Evolutionary conservation across 2,797 vertebrate genomes (phyloP), one percentile per base, ranked within the genome.

Genomic region (Enteromius argenteus): DNA sequence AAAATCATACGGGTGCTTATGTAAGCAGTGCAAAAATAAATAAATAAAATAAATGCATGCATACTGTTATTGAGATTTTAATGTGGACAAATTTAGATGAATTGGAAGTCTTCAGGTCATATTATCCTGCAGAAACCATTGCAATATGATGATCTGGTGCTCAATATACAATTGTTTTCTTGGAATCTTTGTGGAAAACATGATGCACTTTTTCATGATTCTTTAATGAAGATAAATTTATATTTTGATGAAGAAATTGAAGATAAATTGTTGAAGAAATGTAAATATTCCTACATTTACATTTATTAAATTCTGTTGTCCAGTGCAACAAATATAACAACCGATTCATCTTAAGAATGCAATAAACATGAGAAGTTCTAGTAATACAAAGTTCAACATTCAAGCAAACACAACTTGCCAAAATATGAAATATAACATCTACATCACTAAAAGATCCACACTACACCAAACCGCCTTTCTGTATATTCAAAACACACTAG

Each of bases 391-490:
- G 27, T 62, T 62, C 60, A 46, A 66, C 15, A 79, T 53, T 80
- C 3, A 42, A 69, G 6, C 14, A 80, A 80, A 56, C 5, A 14
- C n/a, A 67, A 44, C 60, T 23, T 3, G 8, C 37, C 32, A 19
- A 72, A 9, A 72, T 15, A 51, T 62, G 53, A 62, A 46, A 62
- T 10, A 64, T 62, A 46, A 49, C 23, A 60, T 73, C 8, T 10
- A 79, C n/a, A 77, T 23, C 23, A 21, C 56, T 32, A 56, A 58
- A 19, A 64, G 37, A 73, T 69, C 32, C 46, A 46, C 32, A n/a
- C 51, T 56, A 51, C 44, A 62, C 60, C 67, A 88, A 90, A 89
- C 87, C 69, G 87, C 6, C 86, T 90, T 91, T 89, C 87, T 30
- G 73, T 87, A 81, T 6, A 79, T 93, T 85, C 83, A 88, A 85